Conservation (phyloP, 2,797 vertebrate genomes). For the Dromococcyx pavoninus region DNA sequence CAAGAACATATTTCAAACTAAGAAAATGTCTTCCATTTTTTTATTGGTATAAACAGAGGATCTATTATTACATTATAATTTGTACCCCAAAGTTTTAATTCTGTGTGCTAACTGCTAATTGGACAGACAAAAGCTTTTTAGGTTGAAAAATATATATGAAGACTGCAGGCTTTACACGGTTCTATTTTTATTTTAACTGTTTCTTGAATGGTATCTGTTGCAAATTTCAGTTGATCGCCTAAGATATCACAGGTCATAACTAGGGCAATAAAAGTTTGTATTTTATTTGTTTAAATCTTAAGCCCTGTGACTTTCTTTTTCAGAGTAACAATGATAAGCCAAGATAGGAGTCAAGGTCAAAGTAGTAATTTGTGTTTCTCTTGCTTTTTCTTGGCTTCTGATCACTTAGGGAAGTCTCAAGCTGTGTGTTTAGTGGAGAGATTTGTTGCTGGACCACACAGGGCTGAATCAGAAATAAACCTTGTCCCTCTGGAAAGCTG, state of each 20-base stretch:
- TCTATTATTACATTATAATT: neutral
- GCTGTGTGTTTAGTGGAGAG: neutral
- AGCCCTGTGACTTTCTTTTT: slow-evolving; percentile 50
- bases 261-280: slow-evolving; percentile 18
- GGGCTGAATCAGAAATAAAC: neutral
- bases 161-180: neutral
- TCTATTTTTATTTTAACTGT: neutral
- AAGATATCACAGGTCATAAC: neutral
- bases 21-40: neutral
- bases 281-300: slow-evolving; percentile 48
- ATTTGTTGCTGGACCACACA: neutral
- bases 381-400: slow-evolving; percentile 25
- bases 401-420: neutral
- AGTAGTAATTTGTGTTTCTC: slow-evolving; percentile 36
- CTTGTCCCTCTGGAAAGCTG: neutral
- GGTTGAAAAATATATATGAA: neutral
- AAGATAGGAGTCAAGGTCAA: slow-evolving; percentile 58
- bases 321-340: slow-evolving; percentile 21
- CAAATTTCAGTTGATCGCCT: neutral
- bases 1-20: neutral
- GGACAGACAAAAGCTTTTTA: neutral
- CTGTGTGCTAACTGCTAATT: neutral
- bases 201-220: neutral
- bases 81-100: neutral
- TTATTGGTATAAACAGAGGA: neutral